These are phyloP conservation scores for Butastur rufipennis DNA, from an alignment of 2,113 vertebrate species.

Conservation along the genomic window DNA sequence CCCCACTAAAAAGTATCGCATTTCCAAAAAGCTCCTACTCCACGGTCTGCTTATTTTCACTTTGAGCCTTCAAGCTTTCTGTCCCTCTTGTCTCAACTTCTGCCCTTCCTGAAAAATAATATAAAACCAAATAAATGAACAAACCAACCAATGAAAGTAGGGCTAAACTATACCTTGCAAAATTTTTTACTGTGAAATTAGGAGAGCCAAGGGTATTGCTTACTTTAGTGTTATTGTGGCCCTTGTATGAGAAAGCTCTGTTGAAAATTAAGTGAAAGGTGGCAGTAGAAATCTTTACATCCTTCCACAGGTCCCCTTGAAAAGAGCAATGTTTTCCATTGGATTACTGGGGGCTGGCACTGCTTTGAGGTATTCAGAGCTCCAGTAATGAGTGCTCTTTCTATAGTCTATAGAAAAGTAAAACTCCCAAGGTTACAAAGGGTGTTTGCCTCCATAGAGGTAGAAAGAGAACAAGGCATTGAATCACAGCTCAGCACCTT, in stretches of 20 bases:
- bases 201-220: background rate
- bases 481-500: background rate
- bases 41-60: background rate
- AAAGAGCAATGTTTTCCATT: background rate
- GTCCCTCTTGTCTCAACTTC: background rate
- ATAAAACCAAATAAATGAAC: background rate
- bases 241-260: background rate
- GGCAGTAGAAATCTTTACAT: background rate
- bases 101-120: background rate
- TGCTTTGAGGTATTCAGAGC: background rate
- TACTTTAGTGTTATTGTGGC: background rate
- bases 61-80: background rate
- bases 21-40: background rate
- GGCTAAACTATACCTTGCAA: background rate
- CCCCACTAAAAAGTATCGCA: background rate
- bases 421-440: background rate
- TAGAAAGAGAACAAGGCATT: background rate
- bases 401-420: background rate
- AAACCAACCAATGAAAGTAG: background rate
- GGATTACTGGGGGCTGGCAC: background rate
- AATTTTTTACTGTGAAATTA: rapidly evolving
- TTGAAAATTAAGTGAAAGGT: background rate
- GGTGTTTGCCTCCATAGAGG: rapidly evolving
- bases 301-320: background rate
- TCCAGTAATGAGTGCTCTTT: background rate